phyloP scores from a whole-genome alignment of 2,888 invertebrate genomes.

The Steromphala cineraria region DNA sequence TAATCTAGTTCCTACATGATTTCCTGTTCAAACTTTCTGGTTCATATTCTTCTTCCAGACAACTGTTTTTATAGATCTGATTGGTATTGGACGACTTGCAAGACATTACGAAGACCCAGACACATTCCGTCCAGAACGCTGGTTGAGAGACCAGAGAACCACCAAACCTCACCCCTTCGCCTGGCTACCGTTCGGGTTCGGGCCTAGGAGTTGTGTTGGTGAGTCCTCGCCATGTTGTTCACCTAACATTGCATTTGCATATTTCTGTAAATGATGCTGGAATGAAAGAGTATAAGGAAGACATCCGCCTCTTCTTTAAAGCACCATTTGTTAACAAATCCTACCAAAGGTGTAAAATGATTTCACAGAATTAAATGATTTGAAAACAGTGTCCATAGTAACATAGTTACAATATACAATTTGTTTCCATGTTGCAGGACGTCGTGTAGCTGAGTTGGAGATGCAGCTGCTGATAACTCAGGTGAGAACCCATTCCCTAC shows the following conservation, averaged over 20 bases:
- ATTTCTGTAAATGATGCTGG: too few species aligned
- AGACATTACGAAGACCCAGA: constrained; percentile 29
- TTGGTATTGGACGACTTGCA: constrained; percentile 29
- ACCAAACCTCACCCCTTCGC: constrained; percentile 8
- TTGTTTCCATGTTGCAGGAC: neutral
- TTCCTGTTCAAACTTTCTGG: neutral
- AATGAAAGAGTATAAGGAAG: too few species aligned
- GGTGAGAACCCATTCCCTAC: too few species aligned
- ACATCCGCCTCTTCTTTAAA: too few species aligned
- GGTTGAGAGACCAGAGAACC: constrained; percentile 6
- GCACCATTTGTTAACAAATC: too few species aligned
- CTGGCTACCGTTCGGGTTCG: constrained; percentile 16
- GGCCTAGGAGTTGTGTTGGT: constrained; percentile 23
- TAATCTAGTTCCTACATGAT: too few species aligned
- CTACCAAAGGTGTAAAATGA: too few species aligned
- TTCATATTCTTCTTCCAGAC: constrained; percentile 18
- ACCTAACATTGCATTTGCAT: too few species aligned
- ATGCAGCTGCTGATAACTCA: constrained; percentile 13
- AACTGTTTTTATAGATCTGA: neutral
- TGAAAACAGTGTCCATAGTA: neutral
- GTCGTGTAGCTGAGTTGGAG: constrained; percentile 21
- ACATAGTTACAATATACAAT: too few species aligned
- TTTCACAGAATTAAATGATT: too few species aligned
- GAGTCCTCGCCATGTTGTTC: neutral
- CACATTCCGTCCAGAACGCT: constrained; percentile 18